Evolutionary conservation across 2,797 vertebrate genomes (phyloP), one percentile per base, ranked within the genome.

Genomic region (Alouatta caraya): DNA sequence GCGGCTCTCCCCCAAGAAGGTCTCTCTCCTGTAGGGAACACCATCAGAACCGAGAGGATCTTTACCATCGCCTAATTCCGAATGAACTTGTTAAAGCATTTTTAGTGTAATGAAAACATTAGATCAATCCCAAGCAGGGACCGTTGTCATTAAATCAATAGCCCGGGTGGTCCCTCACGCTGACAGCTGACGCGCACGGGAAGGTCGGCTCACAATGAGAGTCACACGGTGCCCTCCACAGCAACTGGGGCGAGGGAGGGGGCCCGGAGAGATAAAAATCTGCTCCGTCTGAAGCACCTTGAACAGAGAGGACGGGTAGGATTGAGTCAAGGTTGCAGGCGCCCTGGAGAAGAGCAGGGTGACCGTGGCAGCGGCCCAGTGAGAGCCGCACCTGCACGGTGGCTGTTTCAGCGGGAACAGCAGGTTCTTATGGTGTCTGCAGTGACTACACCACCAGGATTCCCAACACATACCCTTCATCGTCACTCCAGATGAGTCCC

Each of bases 111-210:
- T 98, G 98, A 98, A 98, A 98, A 98, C 98, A 97, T 98, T 97
- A 95, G 97, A 97, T 98, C 98, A 92, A 97, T 98, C 97, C 97
- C 93, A 95, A 0, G n/a, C 88, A 64, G 97, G 93, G 96, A 95
- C 73, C 39, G 93, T 88, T 98, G 99, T 98, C 98, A 98, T 98
- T 98, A 98, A 99, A 99, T 98, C 98, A 98, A 98, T 99, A 98
- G 93, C 0, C 59, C 70, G 75, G 37, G 93, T 79, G 48, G 96
- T 97, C 97, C 97, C 59, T 98, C 98, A 94, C 0, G 73, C 97
- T 82, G 98, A 98, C 94, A 94, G 98, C 98, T 98, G 98, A 97
- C 1, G 0, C 93, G n/a, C 61, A 15, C 94, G 33, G 0, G 86
- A 96, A 98, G 96, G 97, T 97, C 97, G 97, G 94, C 75, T 95